A percentile compares a stretch with the other conserved stretches of the same genome.
Conservation (phyloP, 2,888 invertebrate genomes). For the Dynastes hyllus region DNA sequence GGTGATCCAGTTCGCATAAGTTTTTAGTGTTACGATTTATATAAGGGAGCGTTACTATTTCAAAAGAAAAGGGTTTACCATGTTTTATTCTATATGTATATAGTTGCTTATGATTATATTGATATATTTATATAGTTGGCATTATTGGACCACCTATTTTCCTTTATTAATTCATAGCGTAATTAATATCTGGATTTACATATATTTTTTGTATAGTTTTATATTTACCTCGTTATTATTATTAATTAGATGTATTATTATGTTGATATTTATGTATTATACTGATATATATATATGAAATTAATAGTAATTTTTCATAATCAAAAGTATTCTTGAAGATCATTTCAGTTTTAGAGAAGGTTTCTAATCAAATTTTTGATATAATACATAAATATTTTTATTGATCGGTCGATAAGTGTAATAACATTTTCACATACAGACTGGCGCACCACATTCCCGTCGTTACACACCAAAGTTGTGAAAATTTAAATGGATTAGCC, state of each 20-base stretch:
- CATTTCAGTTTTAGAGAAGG: not conserved
- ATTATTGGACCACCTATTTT: slow-evolving; percentile 45
- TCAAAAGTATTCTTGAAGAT: too few species aligned
- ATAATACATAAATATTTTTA: slow-evolving; percentile 27
- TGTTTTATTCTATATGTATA: slow-evolving; percentile 29
- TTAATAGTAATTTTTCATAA: not conserved
- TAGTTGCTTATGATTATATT: slow-evolving; percentile 27
- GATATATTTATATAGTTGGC: slow-evolving; percentile 1
- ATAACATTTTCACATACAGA: not conserved
- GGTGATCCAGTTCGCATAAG: slow-evolving; percentile 32
- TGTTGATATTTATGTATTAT: slow-evolving; percentile 40
- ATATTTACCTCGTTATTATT: slow-evolving; percentile 45
- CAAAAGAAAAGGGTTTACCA: not conserved
- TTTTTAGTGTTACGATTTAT: slow-evolving; percentile 28
- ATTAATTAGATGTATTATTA: not conserved
- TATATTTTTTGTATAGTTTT: slow-evolving; percentile 42
- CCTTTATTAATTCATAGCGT: slow-evolving; percentile 34
- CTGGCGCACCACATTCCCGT: too few species aligned
- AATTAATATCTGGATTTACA: not conserved
- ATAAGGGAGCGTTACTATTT: slow-evolving; percentile 19
- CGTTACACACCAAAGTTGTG: too few species aligned
- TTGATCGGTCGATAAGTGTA: slow-evolving; percentile 12
- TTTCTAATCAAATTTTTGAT: not conserved
- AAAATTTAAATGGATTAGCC: too few species aligned
- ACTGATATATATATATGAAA: slow-evolving; percentile 5